Conservation (phyloP, 2,888 invertebrate species). For the Eupithecia subumbrata region DNA sequence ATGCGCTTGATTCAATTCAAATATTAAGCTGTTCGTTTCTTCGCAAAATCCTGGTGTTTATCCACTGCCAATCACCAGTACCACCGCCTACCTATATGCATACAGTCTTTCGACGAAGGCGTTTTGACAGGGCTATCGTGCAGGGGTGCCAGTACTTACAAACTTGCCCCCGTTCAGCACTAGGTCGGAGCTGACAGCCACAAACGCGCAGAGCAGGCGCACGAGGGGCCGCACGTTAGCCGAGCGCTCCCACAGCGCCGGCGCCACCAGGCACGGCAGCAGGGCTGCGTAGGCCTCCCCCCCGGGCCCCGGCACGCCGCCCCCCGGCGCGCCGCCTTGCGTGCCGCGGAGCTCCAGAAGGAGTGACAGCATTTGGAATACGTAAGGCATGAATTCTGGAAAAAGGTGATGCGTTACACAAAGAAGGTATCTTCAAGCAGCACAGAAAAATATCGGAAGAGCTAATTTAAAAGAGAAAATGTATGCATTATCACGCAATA, state of each 20-base stretch:
- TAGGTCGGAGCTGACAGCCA: slow-evolving; percentile 75
- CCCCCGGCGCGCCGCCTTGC: slow-evolving; percentile 70
- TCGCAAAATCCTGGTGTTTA: too few species aligned
- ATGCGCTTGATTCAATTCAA: too few species aligned
- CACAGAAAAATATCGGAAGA: too few species aligned
- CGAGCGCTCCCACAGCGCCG: slow-evolving; percentile 95
- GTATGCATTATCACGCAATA: too few species aligned
- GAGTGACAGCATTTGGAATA: slow-evolving; percentile 97
- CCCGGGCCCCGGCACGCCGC: slow-evolving; percentile 73
- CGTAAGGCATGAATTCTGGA: slow-evolving; percentile 98
- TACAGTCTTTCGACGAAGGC: too few species aligned
- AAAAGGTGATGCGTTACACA: slow-evolving; percentile 44
- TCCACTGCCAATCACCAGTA: too few species aligned
- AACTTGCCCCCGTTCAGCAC: slow-evolving; percentile 86
- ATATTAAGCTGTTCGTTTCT: too few species aligned
- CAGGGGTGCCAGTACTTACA: slow-evolving; percentile 82
- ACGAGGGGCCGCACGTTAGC: slow-evolving; percentile 98
- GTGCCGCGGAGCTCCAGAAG: slow-evolving; percentile 90
- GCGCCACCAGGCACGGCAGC: slow-evolving; percentile 94
- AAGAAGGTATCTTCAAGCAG: too few species aligned
- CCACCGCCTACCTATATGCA: too few species aligned
- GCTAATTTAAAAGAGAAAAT: too few species aligned
- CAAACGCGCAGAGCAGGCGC: slow-evolving; percentile 94
- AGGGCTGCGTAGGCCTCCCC: slow-evolving; percentile 94
- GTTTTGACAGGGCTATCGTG: too few species aligned